Evolutionary conservation across 2,113 vertebrate genomes (phyloP).

Genomic region (Gymnocephalus cernua): DNA sequence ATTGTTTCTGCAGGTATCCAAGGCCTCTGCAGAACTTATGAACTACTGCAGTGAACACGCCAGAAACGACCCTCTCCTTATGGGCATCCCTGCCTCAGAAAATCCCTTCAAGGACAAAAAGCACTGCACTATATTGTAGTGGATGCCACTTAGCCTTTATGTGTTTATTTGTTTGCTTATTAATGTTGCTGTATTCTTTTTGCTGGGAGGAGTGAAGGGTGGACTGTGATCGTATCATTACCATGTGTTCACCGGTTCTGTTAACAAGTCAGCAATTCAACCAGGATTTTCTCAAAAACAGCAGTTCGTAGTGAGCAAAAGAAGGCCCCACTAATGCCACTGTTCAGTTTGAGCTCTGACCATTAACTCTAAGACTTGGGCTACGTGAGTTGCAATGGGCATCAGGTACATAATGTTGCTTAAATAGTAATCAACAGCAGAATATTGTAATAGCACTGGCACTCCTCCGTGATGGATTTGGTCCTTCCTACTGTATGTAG

Average conservation of each 20-base stretch:
- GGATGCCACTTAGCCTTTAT: slow-evolving; percentile 54
- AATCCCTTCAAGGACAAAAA: slow-evolving; percentile 99
- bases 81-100: slow-evolving; percentile 94
- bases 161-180: slow-evolving; percentile 58
- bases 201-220: slow-evolving; percentile 45
- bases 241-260: slow-evolving; percentile 43
- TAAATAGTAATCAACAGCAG: neutral
- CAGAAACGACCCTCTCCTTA: slow-evolving; percentile 92
- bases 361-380: slow-evolving; percentile 35
- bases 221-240: slow-evolving; percentile 52
- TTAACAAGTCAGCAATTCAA: slow-evolving; percentile 41
- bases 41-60: slow-evolving; percentile 94
- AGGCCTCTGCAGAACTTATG: slow-evolving; percentile 97
- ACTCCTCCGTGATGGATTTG: slow-evolving; percentile 12
- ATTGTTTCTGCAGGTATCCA: slow-evolving; percentile 89
- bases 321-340: slow-evolving; percentile 8
- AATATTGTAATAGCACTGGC: slow-evolving; percentile 1
- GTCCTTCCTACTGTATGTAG: neutral
- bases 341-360: slow-evolving; percentile 44
- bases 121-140: slow-evolving; percentile 94
- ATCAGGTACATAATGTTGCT: neutral
- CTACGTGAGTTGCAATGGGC: slow-evolving; percentile 20
- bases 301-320: slow-evolving; percentile 7
- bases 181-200: slow-evolving; percentile 72
- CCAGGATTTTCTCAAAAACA: slow-evolving; percentile 13